Percentiles rank a stretch among this genome's conserved stretches.
Evolutionary conservation across 2,888 invertebrate genomes (phyloP).

Genomic region (Tuberolachnus salignus): DNA sequence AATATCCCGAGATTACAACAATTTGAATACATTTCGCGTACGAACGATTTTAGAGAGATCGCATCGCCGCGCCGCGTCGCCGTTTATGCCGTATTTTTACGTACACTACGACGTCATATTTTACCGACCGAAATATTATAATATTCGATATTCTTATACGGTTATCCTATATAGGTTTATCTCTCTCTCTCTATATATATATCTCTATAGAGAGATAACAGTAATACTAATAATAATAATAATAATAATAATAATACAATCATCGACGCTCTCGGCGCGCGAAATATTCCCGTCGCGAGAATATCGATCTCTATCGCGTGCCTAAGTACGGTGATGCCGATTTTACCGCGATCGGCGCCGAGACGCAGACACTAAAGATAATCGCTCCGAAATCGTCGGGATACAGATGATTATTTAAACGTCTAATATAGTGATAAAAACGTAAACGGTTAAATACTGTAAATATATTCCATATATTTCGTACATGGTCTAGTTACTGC

Average conservation of each 20-base stretch:
- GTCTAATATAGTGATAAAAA: no score
- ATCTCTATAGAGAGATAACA: background rate
- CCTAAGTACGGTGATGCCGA: no score
- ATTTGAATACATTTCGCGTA: background rate
- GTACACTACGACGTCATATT: background rate
- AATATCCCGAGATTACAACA: background rate
- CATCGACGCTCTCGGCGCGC: background rate
- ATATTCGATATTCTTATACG: background rate
- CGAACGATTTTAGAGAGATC: background rate
- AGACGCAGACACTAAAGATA: no score
- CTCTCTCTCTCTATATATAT: no score
- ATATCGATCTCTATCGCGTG: constrained; percentile 17
- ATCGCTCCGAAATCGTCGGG: no score
- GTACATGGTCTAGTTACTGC: no score
- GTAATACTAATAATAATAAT: background rate
- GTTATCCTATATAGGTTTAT: no score
- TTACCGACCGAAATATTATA: background rate
- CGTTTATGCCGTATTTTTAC: no score
- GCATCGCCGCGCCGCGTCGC: background rate
- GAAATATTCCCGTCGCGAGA: background rate
- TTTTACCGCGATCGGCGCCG: no score
- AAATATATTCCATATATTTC: no score
- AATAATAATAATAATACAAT: background rate
- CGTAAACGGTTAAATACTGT: no score
- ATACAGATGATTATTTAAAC: background rate